These are phyloP conservation scores for Spilogale gracilis DNA, from an alignment of 2,113 vertebrate species.

Conservation along the genomic window DNA sequence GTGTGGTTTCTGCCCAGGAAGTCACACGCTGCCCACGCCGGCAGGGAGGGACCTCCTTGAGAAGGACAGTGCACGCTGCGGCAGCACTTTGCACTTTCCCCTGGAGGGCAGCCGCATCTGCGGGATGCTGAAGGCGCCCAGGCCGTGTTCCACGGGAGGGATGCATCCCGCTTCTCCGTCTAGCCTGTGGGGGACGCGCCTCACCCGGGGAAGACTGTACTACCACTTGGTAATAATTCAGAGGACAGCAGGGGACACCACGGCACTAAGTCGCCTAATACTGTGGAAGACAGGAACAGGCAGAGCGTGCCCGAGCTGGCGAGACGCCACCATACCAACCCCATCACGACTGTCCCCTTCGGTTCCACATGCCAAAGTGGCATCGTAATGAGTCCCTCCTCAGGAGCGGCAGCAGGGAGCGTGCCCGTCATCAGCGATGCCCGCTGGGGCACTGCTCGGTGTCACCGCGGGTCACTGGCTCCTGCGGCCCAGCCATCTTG, in stretches of 20 bases:
- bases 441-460: neutral
- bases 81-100: conserved; percentile 59
- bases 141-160: rapidly evolving
- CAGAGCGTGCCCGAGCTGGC: neutral
- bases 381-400: neutral
- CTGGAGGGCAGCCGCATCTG: conserved; percentile 2
- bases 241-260: conserved; percentile 61
- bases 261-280: neutral
- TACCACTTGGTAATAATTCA: conserved; percentile 64
- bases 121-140: neutral
- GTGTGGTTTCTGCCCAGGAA: neutral
- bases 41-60: conserved; percentile 59
- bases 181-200: conserved; percentile 77
- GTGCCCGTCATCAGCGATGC: conserved; percentile 57
- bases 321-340: neutral
- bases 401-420: neutral
- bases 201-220: neutral
- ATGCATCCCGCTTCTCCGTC: neutral
- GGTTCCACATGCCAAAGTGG: conserved; percentile 70
- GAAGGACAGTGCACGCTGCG: conserved; percentile 30
- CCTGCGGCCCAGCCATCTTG: neutral
- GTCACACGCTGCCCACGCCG: neutral
- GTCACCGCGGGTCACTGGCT: neutral
- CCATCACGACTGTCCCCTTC: conserved; percentile 43
- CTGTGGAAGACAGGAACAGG: neutral